Evolutionary conservation across 2,113 vertebrate species (phyloP).

Genomic region (Ptychochromis oligacanthus): DNA sequence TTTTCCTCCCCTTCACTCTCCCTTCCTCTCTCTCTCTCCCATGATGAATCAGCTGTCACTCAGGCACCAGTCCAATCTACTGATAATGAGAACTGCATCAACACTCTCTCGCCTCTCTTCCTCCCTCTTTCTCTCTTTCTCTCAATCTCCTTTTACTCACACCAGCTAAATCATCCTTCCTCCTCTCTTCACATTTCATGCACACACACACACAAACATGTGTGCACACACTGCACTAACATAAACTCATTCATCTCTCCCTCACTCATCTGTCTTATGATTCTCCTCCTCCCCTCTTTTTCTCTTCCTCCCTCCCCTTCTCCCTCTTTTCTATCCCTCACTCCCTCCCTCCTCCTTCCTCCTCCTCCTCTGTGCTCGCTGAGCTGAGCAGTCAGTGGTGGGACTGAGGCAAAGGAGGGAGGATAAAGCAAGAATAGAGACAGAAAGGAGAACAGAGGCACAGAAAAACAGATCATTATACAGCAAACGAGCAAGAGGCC

Average conservation of each 20-base stretch:
- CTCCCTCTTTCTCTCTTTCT: slow-evolving; percentile 62
- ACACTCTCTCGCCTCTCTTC: slow-evolving; percentile 71
- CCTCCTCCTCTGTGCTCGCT: slow-evolving; percentile 51
- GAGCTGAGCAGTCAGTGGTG: slow-evolving; percentile 79
- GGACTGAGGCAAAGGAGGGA: slow-evolving; percentile 77
- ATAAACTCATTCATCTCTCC: slow-evolving; percentile 66
- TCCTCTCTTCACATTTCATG: slow-evolving; percentile 47
- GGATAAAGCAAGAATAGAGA: slow-evolving; percentile 67
- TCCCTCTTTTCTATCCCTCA: not conserved
- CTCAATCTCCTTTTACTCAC: slow-evolving; percentile 48
- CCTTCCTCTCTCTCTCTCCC: slow-evolving; percentile 83
- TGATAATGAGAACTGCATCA: slow-evolving; percentile 95
- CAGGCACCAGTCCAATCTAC: slow-evolving; percentile 92
- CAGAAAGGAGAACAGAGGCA: slow-evolving; percentile 55
- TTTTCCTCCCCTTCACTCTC: slow-evolving; percentile 73
- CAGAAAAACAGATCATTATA: slow-evolving; percentile 70
- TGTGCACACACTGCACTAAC: slow-evolving; percentile 34
- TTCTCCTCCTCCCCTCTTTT: slow-evolving; percentile 56
- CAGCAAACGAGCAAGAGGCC: slow-evolving; percentile 66
- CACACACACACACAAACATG: not conserved
- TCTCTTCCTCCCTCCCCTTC: slow-evolving; percentile 1
- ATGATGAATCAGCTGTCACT: slow-evolving; percentile 95
- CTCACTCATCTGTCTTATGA: slow-evolving; percentile 71
- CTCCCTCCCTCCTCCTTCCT: not conserved
- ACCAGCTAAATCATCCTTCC: slow-evolving; percentile 49